Conservation (phyloP, 2,797 vertebrate species). For the Hybognathus amarus region DNA sequence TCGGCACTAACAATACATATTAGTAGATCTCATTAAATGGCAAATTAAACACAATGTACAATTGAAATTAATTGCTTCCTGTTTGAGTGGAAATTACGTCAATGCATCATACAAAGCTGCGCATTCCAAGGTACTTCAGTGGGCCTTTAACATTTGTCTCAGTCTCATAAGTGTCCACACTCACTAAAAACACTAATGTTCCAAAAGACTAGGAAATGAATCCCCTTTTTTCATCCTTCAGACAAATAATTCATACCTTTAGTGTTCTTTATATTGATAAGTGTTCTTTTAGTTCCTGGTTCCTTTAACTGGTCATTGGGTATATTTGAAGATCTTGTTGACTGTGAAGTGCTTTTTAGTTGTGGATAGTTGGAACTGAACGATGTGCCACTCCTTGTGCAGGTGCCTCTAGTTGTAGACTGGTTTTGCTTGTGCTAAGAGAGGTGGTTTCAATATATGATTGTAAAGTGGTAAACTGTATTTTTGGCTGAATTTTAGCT, state of each 20-base stretch:
- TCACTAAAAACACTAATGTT: not conserved
- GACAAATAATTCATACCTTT: conserved; percentile 66
- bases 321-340: conserved; percentile 52
- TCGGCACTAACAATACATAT: no score
- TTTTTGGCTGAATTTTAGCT: conserved; percentile 45
- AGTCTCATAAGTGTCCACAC: not conserved
- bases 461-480: conserved; percentile 54
- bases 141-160: not conserved
- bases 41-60: no score
- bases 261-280: conserved; percentile 53
- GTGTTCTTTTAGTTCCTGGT: conserved; percentile 20
- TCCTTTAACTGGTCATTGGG: conserved; percentile 43
- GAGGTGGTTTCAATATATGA: conserved; percentile 32
- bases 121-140: no score
- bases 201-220: not conserved
- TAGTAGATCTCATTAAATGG: no score
- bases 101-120: no score
- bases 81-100: no score
- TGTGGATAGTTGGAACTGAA: conserved; percentile 51
- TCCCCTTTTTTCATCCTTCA: not conserved
- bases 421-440: conserved; percentile 35
- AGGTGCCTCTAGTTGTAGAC: conserved; percentile 46
- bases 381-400: conserved; percentile 36
- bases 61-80: no score
- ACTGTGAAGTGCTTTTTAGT: conserved; percentile 54